Evolutionary conservation across 2,888 invertebrate genomes (phyloP).

Genomic region (Agrypnus murinus): DNA sequence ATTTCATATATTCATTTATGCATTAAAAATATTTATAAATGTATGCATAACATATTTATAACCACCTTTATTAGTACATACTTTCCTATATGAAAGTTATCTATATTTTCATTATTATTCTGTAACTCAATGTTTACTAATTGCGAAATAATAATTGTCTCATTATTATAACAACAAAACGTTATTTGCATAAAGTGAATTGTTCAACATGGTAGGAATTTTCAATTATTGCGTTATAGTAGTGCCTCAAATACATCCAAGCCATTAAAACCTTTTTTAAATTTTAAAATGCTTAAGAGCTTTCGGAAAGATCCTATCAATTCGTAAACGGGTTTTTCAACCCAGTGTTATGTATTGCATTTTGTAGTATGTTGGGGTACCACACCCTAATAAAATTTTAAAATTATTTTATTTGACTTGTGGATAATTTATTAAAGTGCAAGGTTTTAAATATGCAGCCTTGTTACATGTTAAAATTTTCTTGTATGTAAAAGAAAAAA

Average conservation of each 20-base stretch:
- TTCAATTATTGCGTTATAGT: background rate
- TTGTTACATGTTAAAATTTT: no score
- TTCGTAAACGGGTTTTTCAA: constrained; percentile 48
- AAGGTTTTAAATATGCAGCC: no score
- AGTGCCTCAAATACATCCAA: background rate
- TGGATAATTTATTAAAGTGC: background rate
- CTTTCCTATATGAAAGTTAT: constrained; percentile 7
- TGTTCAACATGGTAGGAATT: background rate
- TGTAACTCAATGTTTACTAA: background rate
- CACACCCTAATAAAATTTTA: constrained; percentile 27
- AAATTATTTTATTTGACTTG: constrained; percentile 19
- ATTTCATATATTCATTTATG: constrained; percentile 22
- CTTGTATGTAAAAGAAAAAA: no score
- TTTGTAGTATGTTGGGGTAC: constrained; percentile 38
- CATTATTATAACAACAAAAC: background rate
- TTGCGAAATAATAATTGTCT: background rate
- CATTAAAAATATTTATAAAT: constrained; percentile 17
- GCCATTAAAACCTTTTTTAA: constrained; percentile 39
- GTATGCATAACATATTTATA: constrained; percentile 4
- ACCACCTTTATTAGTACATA: constrained; percentile 4
- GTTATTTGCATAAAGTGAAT: background rate
- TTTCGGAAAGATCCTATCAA: constrained; percentile 46
- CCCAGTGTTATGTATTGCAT: constrained; percentile 38
- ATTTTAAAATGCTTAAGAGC: constrained; percentile 47
- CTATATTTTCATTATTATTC: background rate